Percentiles rank a stretch among this genome's conserved stretches.
These are phyloP conservation scores for Lasioglossum morio DNA, from an alignment of 2,888 invertebrate genomes.

Conservation along the genomic window DNA sequence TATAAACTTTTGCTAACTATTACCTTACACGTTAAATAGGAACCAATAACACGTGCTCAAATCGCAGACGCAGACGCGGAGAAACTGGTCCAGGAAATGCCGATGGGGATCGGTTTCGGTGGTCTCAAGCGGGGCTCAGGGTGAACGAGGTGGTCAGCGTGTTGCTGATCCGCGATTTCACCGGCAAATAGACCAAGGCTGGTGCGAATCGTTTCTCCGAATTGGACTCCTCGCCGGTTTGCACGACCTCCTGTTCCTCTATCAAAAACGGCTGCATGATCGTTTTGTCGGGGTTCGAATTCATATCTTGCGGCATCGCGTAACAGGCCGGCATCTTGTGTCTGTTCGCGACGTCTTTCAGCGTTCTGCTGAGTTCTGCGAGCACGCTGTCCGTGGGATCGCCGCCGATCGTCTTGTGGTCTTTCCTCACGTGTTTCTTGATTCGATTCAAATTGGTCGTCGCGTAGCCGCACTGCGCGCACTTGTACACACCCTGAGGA, in stretches of 20 bases:
- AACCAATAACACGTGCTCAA: slow-evolving; percentile 81
- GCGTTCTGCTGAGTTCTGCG: slow-evolving; percentile 85
- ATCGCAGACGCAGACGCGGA: slow-evolving; percentile 64
- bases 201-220: slow-evolving; percentile 90
- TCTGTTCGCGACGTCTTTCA: slow-evolving; percentile 86
- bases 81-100: slow-evolving; percentile 43
- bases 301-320: slow-evolving; percentile 87
- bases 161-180: slow-evolving; percentile 93
- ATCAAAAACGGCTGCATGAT: slow-evolving; percentile 97
- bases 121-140: slow-evolving; percentile 94
- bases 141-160: slow-evolving; percentile 96
- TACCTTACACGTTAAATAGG: slow-evolving; percentile 73
- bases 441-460: slow-evolving; percentile 82
- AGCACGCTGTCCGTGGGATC: slow-evolving; percentile 83
- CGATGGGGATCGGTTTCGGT: not conserved
- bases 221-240: slow-evolving; percentile 74
- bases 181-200: slow-evolving; percentile 97
- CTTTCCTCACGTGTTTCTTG: slow-evolving; percentile 85
- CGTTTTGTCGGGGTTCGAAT: slow-evolving; percentile 86
- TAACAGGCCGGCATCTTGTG: slow-evolving; percentile 88
- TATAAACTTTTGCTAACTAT: slow-evolving; percentile 61
- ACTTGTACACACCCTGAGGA: slow-evolving; percentile 82
- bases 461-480: slow-evolving; percentile 82
- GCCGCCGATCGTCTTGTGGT: slow-evolving; percentile 83
- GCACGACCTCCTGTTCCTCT: slow-evolving; percentile 87